Evolutionary conservation across 2,113 vertebrate genomes (phyloP).

Genomic region (Corynorhinus townsendii): DNA sequence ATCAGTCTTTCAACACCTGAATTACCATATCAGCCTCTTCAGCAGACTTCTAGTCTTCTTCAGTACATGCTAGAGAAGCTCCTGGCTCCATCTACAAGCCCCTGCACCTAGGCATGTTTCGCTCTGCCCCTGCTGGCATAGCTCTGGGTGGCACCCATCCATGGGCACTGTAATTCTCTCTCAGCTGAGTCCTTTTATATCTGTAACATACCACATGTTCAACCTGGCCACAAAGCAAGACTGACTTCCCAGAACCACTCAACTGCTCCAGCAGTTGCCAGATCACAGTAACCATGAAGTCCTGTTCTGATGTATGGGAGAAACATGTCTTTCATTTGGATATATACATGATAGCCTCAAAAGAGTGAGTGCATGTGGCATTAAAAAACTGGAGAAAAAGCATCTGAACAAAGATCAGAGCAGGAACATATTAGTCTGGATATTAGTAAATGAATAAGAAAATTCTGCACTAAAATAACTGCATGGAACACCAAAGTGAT

Average conservation of each 20-base stretch:
- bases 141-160: background rate
- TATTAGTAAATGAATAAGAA: background rate
- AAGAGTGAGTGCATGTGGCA: background rate
- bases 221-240: background rate
- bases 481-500: background rate
- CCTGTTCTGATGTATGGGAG: background rate
- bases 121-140: background rate
- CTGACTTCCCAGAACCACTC: background rate
- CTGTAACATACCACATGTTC: background rate
- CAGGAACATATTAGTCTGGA: background rate
- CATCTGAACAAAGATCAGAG: background rate
- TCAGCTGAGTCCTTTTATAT: background rate
- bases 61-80: background rate
- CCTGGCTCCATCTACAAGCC: background rate
- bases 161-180: background rate
- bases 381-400: background rate
- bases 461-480: background rate
- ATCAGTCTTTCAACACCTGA: background rate
- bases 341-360: background rate
- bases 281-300: background rate
- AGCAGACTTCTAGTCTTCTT: background rate
- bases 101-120: fast-evolving
- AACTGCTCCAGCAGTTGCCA: background rate
- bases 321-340: background rate
- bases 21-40: no score